Base-by-base conservation (phyloP, 1,140 invertebrate species). In the Drosophila carrolli region DNA sequence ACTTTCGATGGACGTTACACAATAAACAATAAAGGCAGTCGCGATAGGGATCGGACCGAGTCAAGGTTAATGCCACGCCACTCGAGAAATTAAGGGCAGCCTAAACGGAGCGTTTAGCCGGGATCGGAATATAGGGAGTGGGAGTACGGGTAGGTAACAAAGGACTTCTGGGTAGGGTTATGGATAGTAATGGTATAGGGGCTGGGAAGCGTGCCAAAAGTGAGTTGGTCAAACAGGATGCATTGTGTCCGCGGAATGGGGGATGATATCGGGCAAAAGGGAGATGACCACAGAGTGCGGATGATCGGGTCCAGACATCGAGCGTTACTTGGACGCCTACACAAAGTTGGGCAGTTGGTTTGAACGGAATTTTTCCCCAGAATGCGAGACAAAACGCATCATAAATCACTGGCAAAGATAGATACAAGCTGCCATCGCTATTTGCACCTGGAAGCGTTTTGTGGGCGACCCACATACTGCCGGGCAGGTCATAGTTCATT, bases 181-280 rank as follows among this genome's bases (percentile, higher is more conserved):
- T 59, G 58, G 62, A 61, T 78, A 50, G 75, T 10, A n/a, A 41
- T 55, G 58, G 59, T 58, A 79, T 84, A 79, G 84, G 80, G 84
- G 79, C 70, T 37, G 63, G 58, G 60, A 90, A 90, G 83, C 71
- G 88, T 90, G 88, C 80, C 83, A 82, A 80, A 90, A 90, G 86
- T 76, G 75, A 61, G 81, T 79, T 83, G 74, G 66, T 78, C 75
- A 86, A 86, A 82, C 75, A 83, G 53, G 66, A 59, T 51, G 61
- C 75, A 77, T 78, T 74, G 60, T 67, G 37, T 23, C 13, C 5
- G 16, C 23, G 11, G 38, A 14, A 38, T 50, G 79, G 66, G 78
- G 75, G 75, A 61, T 74, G 79, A 79, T 88, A 11, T 27, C 32
- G 10, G 10, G 46, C 19, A 3, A 16, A 14, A 41, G 46, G 47